Evolutionary conservation across 2,113 vertebrate genomes (phyloP), one percentile per base, ranked within the genome.

Genomic region (Puntigrus tetrazona): DNA sequence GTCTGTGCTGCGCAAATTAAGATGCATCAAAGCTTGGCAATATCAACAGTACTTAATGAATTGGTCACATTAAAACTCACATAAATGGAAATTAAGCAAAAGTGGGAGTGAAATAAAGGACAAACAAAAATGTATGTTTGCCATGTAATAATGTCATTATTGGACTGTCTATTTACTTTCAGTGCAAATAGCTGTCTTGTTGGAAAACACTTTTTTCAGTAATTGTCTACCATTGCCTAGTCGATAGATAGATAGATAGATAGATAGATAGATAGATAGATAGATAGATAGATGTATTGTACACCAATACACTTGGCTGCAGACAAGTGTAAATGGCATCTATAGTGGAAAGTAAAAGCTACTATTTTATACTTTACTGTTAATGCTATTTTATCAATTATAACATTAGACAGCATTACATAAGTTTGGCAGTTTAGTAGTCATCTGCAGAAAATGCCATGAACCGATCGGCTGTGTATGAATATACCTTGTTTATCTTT

Each of bases 11-110:
- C 2, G 57, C 34, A 36, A 77, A 41, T 41, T 78, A 41, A 61
- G 13, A 78, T 43, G 55, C 55, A 61, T 61, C 55, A 59, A 9
- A 41, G 38, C n/a, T 38, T 25, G 38, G 52, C 34, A 20, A 59
- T 59, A 59, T 78, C 31, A 78, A 78, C 75, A 57, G 11, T 57
- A 34, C 47, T 76, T 55, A 22, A 76, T 52, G 1, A 76, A 76
- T 7, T 34, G 14, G 52, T 22, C 4, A 22, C 47, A 31, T 34
- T 57, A 36, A 77, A 38, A 57, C 45, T 31, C 8, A 63, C 5
- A 59, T 25, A 76, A 10, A 16, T 5, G 31, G 14, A 52, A 38
- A 77, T 57, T 27, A 55, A 34, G 29, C 29, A 76, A 52, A 34
- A 31, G 27, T 13, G n/a, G n/a, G 9, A n/a, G 22, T 41, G 22